Evolutionary conservation across 2,797 vertebrate species (phyloP).

Genomic region (Heliangelus exortis): DNA sequence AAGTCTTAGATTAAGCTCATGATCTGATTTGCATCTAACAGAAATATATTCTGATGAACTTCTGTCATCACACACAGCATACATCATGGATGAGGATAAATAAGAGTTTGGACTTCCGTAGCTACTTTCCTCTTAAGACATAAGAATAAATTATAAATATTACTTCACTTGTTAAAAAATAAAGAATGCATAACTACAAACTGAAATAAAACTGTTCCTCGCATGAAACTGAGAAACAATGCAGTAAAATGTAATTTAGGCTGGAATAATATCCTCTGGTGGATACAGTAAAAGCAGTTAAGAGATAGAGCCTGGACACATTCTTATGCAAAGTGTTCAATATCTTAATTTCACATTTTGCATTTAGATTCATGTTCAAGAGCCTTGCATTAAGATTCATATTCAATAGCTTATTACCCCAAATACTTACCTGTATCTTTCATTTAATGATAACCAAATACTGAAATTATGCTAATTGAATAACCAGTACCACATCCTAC

Average conservation of each 20-base stretch:
- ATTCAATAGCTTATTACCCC: slow-evolving; percentile 13
- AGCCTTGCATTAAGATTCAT: slow-evolving; percentile 1
- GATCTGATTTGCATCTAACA: not conserved
- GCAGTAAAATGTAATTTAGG: not conserved
- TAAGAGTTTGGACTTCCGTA: not conserved
- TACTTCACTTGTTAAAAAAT: not conserved
- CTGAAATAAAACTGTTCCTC: not conserved
- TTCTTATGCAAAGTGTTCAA: slow-evolving; percentile 6
- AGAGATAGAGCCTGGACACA: not conserved
- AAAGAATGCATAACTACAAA: not conserved
- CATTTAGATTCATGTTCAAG: slow-evolving; percentile 1
- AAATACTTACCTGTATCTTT: slow-evolving; percentile 3
- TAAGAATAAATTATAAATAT: not conserved
- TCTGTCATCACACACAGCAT: not conserved
- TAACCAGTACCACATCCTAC: not conserved
- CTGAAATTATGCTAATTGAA: not conserved
- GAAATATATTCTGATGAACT: slow-evolving; percentile 7
- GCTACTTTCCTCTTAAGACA: not conserved
- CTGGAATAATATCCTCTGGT: not conserved
- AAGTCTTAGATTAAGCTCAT: not conserved
- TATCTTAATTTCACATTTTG: slow-evolving; percentile 36
- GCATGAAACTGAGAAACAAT: not conserved
- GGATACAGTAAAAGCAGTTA: not conserved
- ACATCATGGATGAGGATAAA: not conserved
- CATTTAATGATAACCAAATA: slow-evolving; percentile 15